Conservation (phyloP, 92 coral and sea anemone species). For the Bergia puertoricense region DNA sequence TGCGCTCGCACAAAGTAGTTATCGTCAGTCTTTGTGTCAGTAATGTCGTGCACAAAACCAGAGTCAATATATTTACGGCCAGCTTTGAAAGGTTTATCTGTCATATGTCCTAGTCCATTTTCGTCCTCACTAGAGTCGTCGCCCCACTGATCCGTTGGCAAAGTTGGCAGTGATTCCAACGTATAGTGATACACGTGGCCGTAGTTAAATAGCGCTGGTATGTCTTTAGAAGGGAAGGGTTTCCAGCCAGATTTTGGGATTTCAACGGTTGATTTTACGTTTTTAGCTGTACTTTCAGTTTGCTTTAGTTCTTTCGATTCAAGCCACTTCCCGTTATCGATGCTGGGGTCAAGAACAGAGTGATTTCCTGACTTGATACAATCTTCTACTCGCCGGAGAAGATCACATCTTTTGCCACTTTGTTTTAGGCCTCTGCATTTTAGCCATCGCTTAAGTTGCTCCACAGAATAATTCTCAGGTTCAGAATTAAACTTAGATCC, state of each 20-base stretch:
- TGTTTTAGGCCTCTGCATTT: slow-evolving; percentile 21
- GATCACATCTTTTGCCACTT: slow-evolving; percentile 22
- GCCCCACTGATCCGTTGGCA: background rate
- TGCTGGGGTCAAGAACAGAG: background rate
- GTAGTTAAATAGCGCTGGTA: slow-evolving; percentile 53
- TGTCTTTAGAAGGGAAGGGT: slow-evolving; percentile 45
- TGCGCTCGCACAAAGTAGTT: slow-evolving; percentile 48
- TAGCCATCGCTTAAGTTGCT: slow-evolving; percentile 23
- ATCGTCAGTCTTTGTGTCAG: slow-evolving; percentile 31
- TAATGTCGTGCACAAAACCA: slow-evolving; percentile 52
- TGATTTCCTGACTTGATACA: slow-evolving; percentile 16
- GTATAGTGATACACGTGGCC: slow-evolving; percentile 57
- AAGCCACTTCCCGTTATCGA: slow-evolving; percentile 21
- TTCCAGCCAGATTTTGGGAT: slow-evolving; percentile 46
- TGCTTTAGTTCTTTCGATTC: slow-evolving; percentile 45
- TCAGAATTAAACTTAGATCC: background rate
- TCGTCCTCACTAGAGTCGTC: slow-evolving; percentile 21
- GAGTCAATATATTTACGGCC: slow-evolving; percentile 56
- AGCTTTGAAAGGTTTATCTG: slow-evolving; percentile 51
- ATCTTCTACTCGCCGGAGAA: background rate
- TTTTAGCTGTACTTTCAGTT: background rate
- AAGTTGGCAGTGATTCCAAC: slow-evolving; percentile 40
- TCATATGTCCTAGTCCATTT: slow-evolving; percentile 54
- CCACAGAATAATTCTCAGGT: slow-evolving; percentile 12
- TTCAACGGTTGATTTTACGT: background rate